phyloP scores from a whole-genome alignment of 2,797 vertebrate species.

The Eurystomus glaucurus region DNA sequence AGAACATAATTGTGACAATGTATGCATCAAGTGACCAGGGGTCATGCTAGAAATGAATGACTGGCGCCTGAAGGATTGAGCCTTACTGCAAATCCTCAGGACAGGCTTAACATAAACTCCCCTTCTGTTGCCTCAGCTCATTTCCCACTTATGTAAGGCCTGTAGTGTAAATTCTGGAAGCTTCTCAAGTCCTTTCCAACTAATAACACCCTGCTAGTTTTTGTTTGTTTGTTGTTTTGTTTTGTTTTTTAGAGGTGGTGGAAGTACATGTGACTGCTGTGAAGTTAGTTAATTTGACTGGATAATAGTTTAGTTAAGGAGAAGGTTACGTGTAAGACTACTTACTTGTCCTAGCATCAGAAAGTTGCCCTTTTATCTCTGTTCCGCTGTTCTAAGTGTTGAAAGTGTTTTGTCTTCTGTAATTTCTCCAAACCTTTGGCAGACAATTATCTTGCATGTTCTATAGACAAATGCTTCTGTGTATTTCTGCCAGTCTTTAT shows the following conservation, averaged over 20 bases:
- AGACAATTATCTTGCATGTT: background rate
- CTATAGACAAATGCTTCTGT: background rate
- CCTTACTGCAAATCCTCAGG: constrained; percentile 70
- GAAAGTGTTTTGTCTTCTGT: background rate
- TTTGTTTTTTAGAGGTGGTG: background rate
- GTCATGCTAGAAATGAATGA: constrained; percentile 11
- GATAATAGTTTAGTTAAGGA: background rate
- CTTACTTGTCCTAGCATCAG: background rate
- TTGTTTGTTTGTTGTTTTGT: background rate
- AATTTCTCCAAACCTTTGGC: background rate
- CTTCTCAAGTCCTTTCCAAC: background rate
- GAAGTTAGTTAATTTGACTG: background rate
- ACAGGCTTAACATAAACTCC: constrained; percentile 67
- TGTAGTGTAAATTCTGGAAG: constrained; percentile 4
- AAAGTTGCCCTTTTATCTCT: background rate
- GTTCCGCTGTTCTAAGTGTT: background rate
- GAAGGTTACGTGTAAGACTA: background rate
- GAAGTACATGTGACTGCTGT: background rate
- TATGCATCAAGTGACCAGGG: background rate
- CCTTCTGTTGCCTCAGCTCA: constrained; percentile 34
- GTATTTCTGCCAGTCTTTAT: background rate
- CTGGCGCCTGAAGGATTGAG: constrained; percentile 52
- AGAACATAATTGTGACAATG: background rate
- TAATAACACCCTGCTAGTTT: background rate
- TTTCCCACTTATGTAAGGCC: constrained; percentile 57